phyloP scores from a whole-genome alignment of 2,888 invertebrate genomes.

The Apoderus coryli region DNA sequence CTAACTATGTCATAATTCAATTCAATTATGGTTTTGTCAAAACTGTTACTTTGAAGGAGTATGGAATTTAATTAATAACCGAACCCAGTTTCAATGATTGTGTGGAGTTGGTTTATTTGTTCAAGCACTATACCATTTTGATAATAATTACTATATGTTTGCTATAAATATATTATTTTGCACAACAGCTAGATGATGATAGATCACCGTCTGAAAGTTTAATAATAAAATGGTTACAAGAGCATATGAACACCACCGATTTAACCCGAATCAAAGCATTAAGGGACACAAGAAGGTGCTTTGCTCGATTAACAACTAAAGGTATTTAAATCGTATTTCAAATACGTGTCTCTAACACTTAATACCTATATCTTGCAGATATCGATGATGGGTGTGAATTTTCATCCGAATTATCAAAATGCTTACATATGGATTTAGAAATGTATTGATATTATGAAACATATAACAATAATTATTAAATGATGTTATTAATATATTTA shows the following conservation, averaged over 20 bases:
- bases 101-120: too few species aligned
- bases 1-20: too few species aligned
- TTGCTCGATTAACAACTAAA: constrained; percentile 27
- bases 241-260: constrained; percentile 26
- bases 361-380: constrained; percentile 24
- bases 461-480: too few species aligned
- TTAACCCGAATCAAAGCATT: constrained; percentile 26
- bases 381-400: constrained; percentile 30
- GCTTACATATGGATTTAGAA: constrained; percentile 28
- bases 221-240: constrained; percentile 30
- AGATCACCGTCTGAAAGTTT: constrained; percentile 30
- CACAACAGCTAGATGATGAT: constrained; percentile 29
- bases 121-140: too few species aligned
- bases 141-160: too few species aligned
- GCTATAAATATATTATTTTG: too few species aligned
- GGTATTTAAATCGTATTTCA: constrained; percentile 20
- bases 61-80: too few species aligned
- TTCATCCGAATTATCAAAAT: constrained; percentile 27
- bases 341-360: neutral
- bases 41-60: too few species aligned
- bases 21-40: too few species aligned
- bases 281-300: constrained; percentile 29
- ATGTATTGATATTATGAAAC: too few species aligned
- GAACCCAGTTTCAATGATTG: too few species aligned
- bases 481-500: too few species aligned